A percentile compares a stretch with the other conserved stretches of the same genome.
Evolutionary conservation across 2,888 invertebrate species (phyloP).

Genomic region (Drosophila paracracens): DNA sequence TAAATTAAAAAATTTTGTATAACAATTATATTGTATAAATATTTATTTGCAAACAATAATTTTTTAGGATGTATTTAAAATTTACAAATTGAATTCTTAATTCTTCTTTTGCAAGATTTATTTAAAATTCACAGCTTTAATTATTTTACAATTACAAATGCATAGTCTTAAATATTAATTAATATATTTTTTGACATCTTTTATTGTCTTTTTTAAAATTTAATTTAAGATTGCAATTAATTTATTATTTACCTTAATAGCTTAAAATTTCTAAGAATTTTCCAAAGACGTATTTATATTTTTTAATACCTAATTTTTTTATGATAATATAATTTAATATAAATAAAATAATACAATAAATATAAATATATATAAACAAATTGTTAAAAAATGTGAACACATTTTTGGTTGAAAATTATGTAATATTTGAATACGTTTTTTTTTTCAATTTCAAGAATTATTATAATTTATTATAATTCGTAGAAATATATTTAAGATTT

Average conservation of each 20-base stretch:
- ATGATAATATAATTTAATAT: too few species aligned
- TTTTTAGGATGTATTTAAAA: neutral
- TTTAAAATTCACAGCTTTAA: neutral
- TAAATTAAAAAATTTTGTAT: neutral
- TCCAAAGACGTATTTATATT: neutral
- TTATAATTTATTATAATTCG: neutral
- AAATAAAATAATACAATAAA: too few species aligned
- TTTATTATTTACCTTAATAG: neutral
- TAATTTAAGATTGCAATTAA: neutral
- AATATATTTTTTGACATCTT: neutral
- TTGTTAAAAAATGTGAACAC: neutral
- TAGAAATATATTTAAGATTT: neutral
- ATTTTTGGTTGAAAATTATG: neutral
- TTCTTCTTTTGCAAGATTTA: neutral
- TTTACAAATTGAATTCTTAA: neutral
- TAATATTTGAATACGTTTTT: neutral
- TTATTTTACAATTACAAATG: neutral
- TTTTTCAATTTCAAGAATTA: neutral
- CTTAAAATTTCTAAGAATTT: neutral
- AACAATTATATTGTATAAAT: neutral
- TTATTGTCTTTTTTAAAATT: neutral
- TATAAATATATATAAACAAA: too few species aligned
- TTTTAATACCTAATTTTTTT: neutral
- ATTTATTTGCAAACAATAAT: neutral
- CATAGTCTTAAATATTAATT: neutral